Base-by-base conservation (phyloP, 2,888 invertebrate genomes). In the Athripsodes cinereus region DNA sequence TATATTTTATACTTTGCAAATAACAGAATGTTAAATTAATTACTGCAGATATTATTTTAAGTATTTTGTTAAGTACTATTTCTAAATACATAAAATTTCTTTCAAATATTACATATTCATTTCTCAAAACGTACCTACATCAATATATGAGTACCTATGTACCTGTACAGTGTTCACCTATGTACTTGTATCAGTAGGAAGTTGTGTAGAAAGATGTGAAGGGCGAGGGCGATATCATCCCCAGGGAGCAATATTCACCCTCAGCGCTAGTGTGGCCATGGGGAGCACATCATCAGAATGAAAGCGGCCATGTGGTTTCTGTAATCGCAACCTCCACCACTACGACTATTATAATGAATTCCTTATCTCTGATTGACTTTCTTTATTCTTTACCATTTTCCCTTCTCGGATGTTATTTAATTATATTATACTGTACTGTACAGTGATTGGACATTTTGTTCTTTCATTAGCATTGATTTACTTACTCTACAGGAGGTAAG, bases 281-380 rank as follows among this genome's bases (percentile, higher is more conserved):
- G 48, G 48, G 11, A 20, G 44, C 26, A 53, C n/a, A n/a, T n/a
- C n/a, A n/a, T n/a, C 22, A 46, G 53, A 48, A 55, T 47, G 26
- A 50, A 55, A 19, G 44, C 56, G 22, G 58, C 54, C 58, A 54
- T 58, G 58, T 46, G 58, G 58, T 54, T 58, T 54, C 52, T 54
- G 22, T 58, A 58, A 58, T 54, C 54, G 22, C 55, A 55, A 21
- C 55, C 35, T 34, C 40, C 34, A 35, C 8, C 40, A 5, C 40
- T 55, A 50, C n/a, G n/a, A n/a, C n/a, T n/a, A n/a, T n/a, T n/a
- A n/a, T n/a, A 50, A 50, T 55, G 50, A 21, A 48, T 50, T 50
- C 19, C 55, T 55, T 55, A 55, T 50, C 50, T 35, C 16, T 50
- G 49, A 55, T 20, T 20, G 26, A 19, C 26, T 31, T 34, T 31